Percentiles rank a stretch among this genome's conserved stretches.
Evolutionary conservation across 2,113 vertebrate species (phyloP).

Genomic region (Rhea pennata): DNA sequence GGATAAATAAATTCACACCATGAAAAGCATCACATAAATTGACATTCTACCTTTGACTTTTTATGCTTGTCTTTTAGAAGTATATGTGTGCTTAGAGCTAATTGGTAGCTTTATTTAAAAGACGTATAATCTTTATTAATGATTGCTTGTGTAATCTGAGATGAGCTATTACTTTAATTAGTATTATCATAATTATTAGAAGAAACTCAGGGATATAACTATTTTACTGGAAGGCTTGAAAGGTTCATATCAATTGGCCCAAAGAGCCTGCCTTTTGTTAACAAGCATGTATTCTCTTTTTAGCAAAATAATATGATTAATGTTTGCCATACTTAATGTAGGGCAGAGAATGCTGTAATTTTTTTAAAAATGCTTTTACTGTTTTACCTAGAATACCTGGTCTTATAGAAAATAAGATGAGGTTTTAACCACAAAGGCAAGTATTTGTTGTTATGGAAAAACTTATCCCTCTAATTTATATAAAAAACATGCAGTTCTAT

Average conservation of each 20-base stretch:
- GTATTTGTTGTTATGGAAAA: not conserved
- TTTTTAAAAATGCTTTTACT: not conserved
- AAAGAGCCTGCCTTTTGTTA: not conserved
- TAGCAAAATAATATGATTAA: not conserved
- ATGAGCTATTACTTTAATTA: not conserved
- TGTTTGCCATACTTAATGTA: not conserved
- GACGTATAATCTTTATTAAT: not conserved
- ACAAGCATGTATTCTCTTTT: not conserved
- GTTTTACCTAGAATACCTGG: not conserved
- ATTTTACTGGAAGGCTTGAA: not conserved
- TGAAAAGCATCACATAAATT: not conserved
- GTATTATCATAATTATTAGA: fast-evolving
- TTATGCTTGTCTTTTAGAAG: not conserved
- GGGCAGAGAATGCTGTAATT: not conserved
- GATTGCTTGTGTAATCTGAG: not conserved
- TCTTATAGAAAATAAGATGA: not conserved
- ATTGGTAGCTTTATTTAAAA: not conserved
- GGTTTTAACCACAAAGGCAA: not conserved
- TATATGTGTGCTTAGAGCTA: not conserved
- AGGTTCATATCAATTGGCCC: not conserved
- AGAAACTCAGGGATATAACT: not conserved
- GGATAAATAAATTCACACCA: not conserved
- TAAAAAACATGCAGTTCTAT: not conserved
- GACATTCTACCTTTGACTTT: not conserved
- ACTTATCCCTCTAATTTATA: not conserved